phyloP scores from a whole-genome alignment of 2,797 vertebrate genomes.

The Pantherophis vulpinus region DNA sequence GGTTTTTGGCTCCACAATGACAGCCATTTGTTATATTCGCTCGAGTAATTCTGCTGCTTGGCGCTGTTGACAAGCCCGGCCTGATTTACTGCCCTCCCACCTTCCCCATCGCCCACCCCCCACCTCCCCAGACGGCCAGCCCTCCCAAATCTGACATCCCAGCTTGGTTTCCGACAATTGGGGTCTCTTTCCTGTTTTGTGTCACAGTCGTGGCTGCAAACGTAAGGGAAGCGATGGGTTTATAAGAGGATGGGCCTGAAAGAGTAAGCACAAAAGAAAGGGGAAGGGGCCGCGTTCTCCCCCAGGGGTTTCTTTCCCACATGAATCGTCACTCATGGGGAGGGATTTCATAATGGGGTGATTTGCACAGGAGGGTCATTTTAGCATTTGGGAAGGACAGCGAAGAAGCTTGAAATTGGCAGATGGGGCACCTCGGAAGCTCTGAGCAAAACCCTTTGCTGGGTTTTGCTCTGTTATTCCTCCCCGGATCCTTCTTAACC shows the following conservation, averaged over 20 bases:
- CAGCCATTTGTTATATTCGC: conserved; percentile 99
- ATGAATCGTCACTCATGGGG: conserved; percentile 36
- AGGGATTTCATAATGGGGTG: conserved; percentile 41
- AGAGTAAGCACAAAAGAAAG: background rate
- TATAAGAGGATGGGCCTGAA: conserved; percentile 63
- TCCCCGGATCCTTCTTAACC: conserved; percentile 44
- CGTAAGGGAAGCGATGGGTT: conserved; percentile 69
- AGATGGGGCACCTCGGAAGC: conserved; percentile 15
- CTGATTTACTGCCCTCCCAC: conserved; percentile 92
- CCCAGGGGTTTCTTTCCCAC: background rate
- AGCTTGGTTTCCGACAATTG: conserved; percentile 67
- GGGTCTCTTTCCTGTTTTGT: conserved; percentile 67
- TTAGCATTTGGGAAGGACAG: conserved; percentile 41
- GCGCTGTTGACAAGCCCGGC: conserved; percentile 96
- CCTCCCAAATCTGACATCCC: conserved; percentile 67
- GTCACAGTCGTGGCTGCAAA: conserved; percentile 62
- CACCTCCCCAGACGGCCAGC: conserved; percentile 68
- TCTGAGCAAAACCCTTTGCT: conserved; percentile 12
- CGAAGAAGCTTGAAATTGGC: conserved; percentile 30
- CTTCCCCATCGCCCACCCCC: conserved; percentile 30
- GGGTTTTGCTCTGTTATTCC: conserved; percentile 23
- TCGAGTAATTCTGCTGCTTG: conserved; percentile 90
- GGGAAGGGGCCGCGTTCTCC: conserved; percentile 27
- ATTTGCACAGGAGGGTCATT: conserved; percentile 36
- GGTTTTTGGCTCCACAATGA: conserved; percentile 99